Base-by-base conservation (phyloP, 2,888 invertebrate genomes). In the Drosophila helvetica region DNA sequence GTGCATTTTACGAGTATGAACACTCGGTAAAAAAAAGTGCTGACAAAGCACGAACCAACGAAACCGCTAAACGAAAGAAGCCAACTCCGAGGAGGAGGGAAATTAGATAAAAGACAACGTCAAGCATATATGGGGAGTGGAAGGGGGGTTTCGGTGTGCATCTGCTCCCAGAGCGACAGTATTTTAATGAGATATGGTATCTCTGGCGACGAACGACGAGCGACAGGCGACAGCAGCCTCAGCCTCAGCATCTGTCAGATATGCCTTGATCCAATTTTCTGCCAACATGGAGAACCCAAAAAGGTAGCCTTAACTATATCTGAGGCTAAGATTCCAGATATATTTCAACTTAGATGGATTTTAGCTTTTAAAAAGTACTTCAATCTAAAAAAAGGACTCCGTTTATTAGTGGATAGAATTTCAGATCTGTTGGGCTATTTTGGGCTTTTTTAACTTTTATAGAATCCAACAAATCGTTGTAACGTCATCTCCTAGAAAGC, bases 161-260 rank as follows among this genome's bases (percentile, higher is more conserved):
- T 66, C 63, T 63, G 66, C 56, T 47, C 71, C 71, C 69, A 67
- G 74, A 64, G 75, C 61, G 71, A 76, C 83, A 74, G 80, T 66
- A 83, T 88, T 85, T 88, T 86, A 85, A 85, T 86, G 79, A 88
- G 86, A 85, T 86, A 77, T 69, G 19, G 60, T 19, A 18, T 52
- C 54, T 43, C 45, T 50, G 33, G 54, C 18, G 38, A 30, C 53
- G 33, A 38, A 45, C 45, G 51, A 45, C 56, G 52, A 69, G 51
- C 46, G 58, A 58, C 82, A 54, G 76, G 48, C 62, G 52, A 57
- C 51, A 3, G 15, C 8, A 45, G 47, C 6, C 10, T 15, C 18
- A 48, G 19, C 19, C n/a, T 25, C 18, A 42, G 12, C 10, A 27
- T 46, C 48, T 42, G 15, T 17, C 52, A 54, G 52, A 63, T 55